These are phyloP conservation scores for Pygmarrhopalites habei DNA, from an alignment of 1,140 invertebrate genomes.

Conservation along the genomic window DNA sequence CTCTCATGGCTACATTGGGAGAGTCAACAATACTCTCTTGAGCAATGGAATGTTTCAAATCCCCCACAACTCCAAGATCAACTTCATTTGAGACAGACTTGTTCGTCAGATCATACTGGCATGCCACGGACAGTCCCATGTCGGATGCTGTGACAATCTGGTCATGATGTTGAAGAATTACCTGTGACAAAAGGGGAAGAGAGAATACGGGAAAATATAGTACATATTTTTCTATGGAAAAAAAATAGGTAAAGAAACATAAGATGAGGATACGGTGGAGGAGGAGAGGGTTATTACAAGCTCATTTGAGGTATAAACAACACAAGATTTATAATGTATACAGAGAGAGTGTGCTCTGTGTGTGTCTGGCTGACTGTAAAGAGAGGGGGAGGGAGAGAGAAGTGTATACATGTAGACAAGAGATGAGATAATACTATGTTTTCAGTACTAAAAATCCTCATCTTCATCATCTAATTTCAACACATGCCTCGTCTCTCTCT, in stretches of 20 bases:
- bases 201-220: no score
- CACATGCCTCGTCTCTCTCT: slow-evolving; percentile 1
- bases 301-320: slow-evolving; percentile 8
- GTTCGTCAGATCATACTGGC: slow-evolving; percentile 87
- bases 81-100: slow-evolving; percentile 88
- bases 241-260: no score
- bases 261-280: background rate
- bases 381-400: no score
- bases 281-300: slow-evolving; percentile 6
- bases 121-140: slow-evolving; percentile 81
- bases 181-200: no score
- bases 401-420: no score
- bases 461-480: slow-evolving; percentile 6
- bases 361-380: no score
- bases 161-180: slow-evolving; percentile 84
- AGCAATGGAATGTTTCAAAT: slow-evolving; percentile 56
- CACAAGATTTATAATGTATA: no score
- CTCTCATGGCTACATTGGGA: slow-evolving; percentile 88
- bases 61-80: slow-evolving; percentile 77
- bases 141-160: slow-evolving; percentile 90
- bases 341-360: no score
- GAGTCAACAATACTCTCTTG: slow-evolving; percentile 67
- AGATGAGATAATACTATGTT: no score
- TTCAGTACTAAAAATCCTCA: background rate
- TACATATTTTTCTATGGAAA: no score